These are phyloP conservation scores for Synanceia verrucosa DNA, from an alignment of 2,797 vertebrate genomes.

Conservation along the genomic window DNA sequence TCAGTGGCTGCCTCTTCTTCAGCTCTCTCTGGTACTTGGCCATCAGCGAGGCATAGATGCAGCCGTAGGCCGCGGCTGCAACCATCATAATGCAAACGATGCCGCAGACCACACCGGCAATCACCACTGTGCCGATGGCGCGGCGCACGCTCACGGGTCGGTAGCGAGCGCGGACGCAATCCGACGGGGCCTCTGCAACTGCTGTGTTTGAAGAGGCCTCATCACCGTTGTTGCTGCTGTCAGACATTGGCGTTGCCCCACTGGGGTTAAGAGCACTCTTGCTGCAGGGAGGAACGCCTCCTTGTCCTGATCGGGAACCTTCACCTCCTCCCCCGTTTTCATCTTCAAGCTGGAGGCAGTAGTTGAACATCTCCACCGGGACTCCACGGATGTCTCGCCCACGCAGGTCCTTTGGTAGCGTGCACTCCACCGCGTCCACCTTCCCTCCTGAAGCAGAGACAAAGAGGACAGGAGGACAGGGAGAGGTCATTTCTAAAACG, in stretches of 20 bases:
- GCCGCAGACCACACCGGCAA: constrained; percentile 95
- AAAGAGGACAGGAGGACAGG: constrained; percentile 27
- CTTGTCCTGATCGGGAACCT: constrained; percentile 75
- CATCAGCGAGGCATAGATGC: constrained; percentile 99
- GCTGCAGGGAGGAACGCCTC: constrained; percentile 79
- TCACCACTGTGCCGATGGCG: constrained; percentile 97
- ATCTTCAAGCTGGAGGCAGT: constrained; percentile 95
- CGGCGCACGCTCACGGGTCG: constrained; percentile 93
- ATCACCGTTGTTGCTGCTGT: constrained; percentile 52
- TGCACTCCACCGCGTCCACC: constrained; percentile 93
- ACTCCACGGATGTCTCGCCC: constrained; percentile 95
- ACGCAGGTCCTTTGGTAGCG: constrained; percentile 95
- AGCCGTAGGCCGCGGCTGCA: constrained; percentile 95
- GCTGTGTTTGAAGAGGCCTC: constrained; percentile 54
- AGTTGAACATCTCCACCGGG: constrained; percentile 99
- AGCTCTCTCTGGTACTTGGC: constrained; percentile 98
- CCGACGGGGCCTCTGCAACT: constrained; percentile 80
- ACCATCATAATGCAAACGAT: constrained; percentile 99
- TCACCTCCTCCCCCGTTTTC: constrained; percentile 86
- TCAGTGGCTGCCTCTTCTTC: constrained; percentile 96
- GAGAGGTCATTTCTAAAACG: constrained; percentile 59
- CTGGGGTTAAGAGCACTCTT: constrained; percentile 63
- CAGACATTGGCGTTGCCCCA: constrained; percentile 62
- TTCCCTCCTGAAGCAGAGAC: constrained; percentile 81
- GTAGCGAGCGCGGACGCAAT: constrained; percentile 93